Conservation (phyloP, 2,888 invertebrate species). For the Nymphalis polychloros region DNA sequence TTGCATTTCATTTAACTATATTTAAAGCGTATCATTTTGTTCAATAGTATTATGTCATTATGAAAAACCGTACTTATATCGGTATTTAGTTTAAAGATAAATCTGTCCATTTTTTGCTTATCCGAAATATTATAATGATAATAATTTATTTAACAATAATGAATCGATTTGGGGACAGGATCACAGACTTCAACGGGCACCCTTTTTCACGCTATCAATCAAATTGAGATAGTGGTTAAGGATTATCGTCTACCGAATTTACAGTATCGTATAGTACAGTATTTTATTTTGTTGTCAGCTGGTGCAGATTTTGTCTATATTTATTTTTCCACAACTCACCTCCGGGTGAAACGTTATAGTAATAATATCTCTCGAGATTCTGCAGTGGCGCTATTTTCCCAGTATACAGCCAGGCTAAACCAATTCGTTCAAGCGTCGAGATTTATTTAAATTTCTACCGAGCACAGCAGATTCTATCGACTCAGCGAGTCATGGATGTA, state of each 20-base stretch:
- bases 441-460: slow-evolving; percentile 23
- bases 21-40: too few species aligned
- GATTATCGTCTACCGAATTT: slow-evolving; percentile 1
- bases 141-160: slow-evolving; percentile 13
- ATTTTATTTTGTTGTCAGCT: not conserved
- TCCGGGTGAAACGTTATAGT: not conserved
- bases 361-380: not conserved
- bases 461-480: slow-evolving; percentile 19
- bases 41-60: too few species aligned
- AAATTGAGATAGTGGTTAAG: slow-evolving; percentile 21
- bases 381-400: not conserved
- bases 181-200: not conserved
- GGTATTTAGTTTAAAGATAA: not conserved
- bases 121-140: not conserved
- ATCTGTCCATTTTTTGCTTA: not conserved
- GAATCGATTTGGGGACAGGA: slow-evolving; percentile 16
- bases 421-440: slow-evolving; percentile 2
- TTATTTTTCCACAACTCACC: not conserved
- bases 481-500: slow-evolving; percentile 12
- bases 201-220: slow-evolving; percentile 35
- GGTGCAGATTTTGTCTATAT: not conserved
- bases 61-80: not conserved
- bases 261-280: not conserved
- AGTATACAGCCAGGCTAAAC: slow-evolving; percentile 4
- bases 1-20: too few species aligned